Evolutionary conservation across 2,888 invertebrate species (phyloP), one percentile per base, ranked within the genome.

Genomic region (Melanostoma scalare): DNA sequence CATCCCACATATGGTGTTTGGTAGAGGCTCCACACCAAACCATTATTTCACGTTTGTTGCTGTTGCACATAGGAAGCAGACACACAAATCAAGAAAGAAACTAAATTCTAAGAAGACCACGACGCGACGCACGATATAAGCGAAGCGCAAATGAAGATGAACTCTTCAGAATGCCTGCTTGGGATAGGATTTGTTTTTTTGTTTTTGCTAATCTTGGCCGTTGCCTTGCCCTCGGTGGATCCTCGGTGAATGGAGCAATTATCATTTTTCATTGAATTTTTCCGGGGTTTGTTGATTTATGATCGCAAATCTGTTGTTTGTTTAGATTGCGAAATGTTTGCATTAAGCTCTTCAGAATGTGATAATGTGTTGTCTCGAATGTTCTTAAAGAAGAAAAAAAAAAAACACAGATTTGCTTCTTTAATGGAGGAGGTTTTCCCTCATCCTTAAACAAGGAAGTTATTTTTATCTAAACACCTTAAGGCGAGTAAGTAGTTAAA

Each of bases 51-150:
- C 46, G 30, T 48, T 6, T 8, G 4, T 1, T 35, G 30, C 10
- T 82, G 58, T 53, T 69, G 84, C 79, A 79, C 69, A 74, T 79
- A 79, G 79, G 74, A 75, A 84, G 79, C 79, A 74, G 79, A 75
- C 74, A 67, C 52, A 74, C 68, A 78, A 78, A 69, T 74, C 78
- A 65, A 78, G 69, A 69, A 69, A 58, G 58, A 63, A 61, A 50
- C 44, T 71, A 44, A 50, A 68, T 82, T 82, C 82, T 69, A 65
- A 58, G 82, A 82, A 82, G 46, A 50, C 53, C 20, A 63, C 48
- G 40, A 52, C 46, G 38, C 63, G 38, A 40, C 50, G 5, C 4
- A 31, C 5, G 3, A 30, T 40, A n/a, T 10, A 46, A 61, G 46
- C 20, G n/a, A 4, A 50, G 36, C 42, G 53, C 69, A 56, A 77